These are phyloP conservation scores for Gandaritis pyraliata DNA, from an alignment of 2,888 invertebrate species.

Conservation along the genomic window DNA sequence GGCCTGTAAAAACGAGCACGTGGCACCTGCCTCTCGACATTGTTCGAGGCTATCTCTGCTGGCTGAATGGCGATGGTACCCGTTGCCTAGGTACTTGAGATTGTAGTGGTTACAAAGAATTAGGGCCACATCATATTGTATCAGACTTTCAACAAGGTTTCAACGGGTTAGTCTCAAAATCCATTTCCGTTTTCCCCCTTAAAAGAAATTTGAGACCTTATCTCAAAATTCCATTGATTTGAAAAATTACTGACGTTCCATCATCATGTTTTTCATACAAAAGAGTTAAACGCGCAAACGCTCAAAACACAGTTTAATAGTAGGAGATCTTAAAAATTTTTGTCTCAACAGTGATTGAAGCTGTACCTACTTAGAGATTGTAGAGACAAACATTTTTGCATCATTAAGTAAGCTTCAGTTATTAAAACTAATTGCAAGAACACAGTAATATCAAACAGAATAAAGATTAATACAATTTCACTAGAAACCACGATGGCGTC, in stretches of 20 bases:
- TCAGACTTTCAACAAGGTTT: too few species aligned
- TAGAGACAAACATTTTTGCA: slow-evolving; percentile 3
- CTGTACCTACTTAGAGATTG: background rate
- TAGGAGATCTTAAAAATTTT: slow-evolving; percentile 12
- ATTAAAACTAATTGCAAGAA: slow-evolving; percentile 25
- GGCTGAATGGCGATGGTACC: slow-evolving; percentile 17
- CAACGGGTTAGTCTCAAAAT: too few species aligned
- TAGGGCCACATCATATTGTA: background rate
- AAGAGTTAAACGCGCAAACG: slow-evolving; percentile 26
- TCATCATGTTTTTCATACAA: slow-evolving; percentile 4
- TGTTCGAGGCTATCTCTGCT: slow-evolving; percentile 48
- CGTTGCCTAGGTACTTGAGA: slow-evolving; percentile 50
- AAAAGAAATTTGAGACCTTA: too few species aligned
- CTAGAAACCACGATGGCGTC: slow-evolving; percentile 43
- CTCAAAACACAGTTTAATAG: background rate
- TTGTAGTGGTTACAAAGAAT: slow-evolving; percentile 8
- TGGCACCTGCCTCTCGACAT: slow-evolving; percentile 73
- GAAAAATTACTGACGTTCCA: too few species aligned
- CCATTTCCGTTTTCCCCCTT: too few species aligned
- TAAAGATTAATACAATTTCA: slow-evolving; percentile 43
- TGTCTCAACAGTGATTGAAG: slow-evolving; percentile 1
- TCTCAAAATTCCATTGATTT: too few species aligned
- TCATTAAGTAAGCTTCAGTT: slow-evolving; percentile 12
- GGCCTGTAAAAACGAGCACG: slow-evolving; percentile 70
- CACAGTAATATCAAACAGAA: slow-evolving; percentile 27